Base-by-base conservation (phyloP, 2,113 vertebrate species). In the Megalops atlanticus region DNA sequence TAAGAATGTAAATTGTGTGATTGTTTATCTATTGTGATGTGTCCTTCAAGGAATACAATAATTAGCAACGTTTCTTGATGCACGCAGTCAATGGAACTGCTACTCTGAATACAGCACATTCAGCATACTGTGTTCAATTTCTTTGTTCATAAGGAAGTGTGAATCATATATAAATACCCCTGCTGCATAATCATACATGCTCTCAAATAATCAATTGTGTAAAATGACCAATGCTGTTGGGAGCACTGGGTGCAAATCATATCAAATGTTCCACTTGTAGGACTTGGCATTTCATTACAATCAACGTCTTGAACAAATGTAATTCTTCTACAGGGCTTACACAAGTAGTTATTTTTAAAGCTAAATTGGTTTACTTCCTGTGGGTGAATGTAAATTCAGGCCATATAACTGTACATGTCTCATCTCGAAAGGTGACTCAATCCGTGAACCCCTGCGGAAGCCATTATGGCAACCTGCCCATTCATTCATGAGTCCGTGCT, bases 221-320 rank as follows among this genome's bases (percentile, higher is more conserved):
- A 64, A 64, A 64, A 64, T 64, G 8, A 64, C 31, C n/a, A 15
- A 0, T 21, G 58, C n/a, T 27, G 11, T n/a, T 64, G 58, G 58
- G 7, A 54, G 31, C n/a, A 64, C n/a, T n/a, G 11, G 58, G 24
- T 27, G 31, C 31, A 24, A 24, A 6, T 64, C n/a, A n/a, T 24
- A 64, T 64, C 58, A 64, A 64, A 64, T 64, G 58, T 31, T 64
- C n/a, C 58, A 64, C 58, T 64, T 64, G 27, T 64, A n/a, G 31
- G 31, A 64, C 11, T 64, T 31, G 11, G 58, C 58, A 27, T 64
- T 64, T 64, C 8, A 64, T 64, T 64, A 64, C 31, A n/a, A 27
- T 31, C n/a, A 64, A 64, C 58, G 0, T 24, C 8, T 64, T 64
- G 31, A 10, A 64, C n/a, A 64, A 64, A 8, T 1, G n/a, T 64